Base-by-base conservation (phyloP, 2,797 vertebrate genomes). In the Centropyge bicolor region DNA sequence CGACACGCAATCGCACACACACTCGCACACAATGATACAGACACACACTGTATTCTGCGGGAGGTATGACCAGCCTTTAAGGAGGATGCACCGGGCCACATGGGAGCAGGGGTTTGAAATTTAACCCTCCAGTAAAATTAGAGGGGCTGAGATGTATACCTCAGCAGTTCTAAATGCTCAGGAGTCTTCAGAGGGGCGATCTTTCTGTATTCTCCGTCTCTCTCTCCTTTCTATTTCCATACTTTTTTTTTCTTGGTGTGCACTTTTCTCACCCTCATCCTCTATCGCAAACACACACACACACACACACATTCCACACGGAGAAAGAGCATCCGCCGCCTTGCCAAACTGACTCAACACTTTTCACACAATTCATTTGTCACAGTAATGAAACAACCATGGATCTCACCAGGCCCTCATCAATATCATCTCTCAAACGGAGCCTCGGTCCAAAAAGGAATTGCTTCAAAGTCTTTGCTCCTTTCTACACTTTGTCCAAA, bases 101-200 rank as follows among this genome's bases (percentile, higher is more conserved):
- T 75, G 79, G 59, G 83, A 82, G 80, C 76, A 63, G 48, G 60
- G 90, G 86, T 86, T 82, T 93, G 93, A 95, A 95, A 95, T 92
- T 88, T 70, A 94, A 95, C 87, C 91, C 92, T 81, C 71, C 81
- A 88, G 93, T 94, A 95, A 94, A 95, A 93, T 95, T 94, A 94
- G 94, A 94, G 89, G 80, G 65, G 90, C 83, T 78, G 85, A 80
- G 78, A 85, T 89, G 88, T 90, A 91, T 90, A 75, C 84, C 82
- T 86, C 90, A 92, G 88, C 89, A 84, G 87, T 93, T 93, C 89
- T 76, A 93, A 91, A 94, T 93, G 83, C 83, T 80, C 70, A 54
- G 51, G 72, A 88, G 89, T 88, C 85, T 84, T 90, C 46, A 70
- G 78, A 81, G 77, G 64, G 70, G 71, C 49, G 8, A 43, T 69